Conservation (phyloP, 2,888 invertebrate genomes). For the Ophion costatus region DNA sequence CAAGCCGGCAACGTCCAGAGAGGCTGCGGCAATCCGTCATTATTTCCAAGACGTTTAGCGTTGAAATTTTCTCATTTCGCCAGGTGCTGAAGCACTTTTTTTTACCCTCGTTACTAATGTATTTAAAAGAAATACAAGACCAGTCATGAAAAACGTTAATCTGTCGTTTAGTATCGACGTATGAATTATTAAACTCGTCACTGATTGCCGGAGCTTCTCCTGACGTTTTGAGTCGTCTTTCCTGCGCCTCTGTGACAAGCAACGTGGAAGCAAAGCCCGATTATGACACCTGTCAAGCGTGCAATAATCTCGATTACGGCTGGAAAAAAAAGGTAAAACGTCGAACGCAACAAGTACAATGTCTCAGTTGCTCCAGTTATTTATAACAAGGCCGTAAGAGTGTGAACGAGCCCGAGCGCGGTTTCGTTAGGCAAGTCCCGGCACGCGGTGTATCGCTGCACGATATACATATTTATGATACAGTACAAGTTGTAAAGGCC, state of each 20-base stretch:
- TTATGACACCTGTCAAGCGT: background rate
- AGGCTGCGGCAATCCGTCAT: too few species aligned
- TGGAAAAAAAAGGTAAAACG: background rate
- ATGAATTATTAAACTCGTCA: constrained; percentile 4
- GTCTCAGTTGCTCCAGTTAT: constrained; percentile 43
- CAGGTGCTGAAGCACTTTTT: background rate
- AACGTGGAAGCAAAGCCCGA: background rate
- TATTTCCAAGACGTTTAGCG: too few species aligned
- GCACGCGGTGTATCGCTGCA: constrained; percentile 1
- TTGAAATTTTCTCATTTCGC: background rate
- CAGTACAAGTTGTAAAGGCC: constrained; percentile 19
- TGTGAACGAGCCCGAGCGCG: constrained; percentile 34
- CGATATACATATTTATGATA: constrained; percentile 28
- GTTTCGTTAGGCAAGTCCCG: constrained; percentile 28
- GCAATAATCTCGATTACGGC: background rate
- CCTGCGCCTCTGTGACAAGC: background rate
- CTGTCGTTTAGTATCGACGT: background rate
- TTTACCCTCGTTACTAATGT: background rate
- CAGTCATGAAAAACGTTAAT: background rate
- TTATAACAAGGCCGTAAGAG: constrained; percentile 52
- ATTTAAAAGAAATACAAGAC: background rate
- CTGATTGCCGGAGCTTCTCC: background rate
- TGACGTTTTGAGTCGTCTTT: background rate
- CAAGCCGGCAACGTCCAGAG: constrained; percentile 23
- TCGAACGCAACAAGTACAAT: constrained; percentile 22